Percentiles rank a stretch among this genome's conserved stretches.
phyloP scores from a whole-genome alignment of 2,113 vertebrate genomes.

The Lophotis ruficrista region DNA sequence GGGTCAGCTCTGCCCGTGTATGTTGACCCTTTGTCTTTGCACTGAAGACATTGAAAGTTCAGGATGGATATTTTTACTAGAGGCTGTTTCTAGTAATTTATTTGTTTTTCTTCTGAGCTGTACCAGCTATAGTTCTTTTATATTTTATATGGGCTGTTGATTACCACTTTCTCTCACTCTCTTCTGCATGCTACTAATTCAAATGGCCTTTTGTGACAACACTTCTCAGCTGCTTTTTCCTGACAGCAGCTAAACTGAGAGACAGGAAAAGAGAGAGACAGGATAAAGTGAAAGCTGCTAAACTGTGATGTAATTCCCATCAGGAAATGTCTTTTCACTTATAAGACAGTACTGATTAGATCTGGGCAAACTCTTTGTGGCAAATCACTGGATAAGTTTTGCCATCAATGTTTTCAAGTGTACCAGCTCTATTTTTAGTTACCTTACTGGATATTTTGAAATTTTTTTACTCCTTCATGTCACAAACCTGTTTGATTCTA shows the following conservation, averaged over 20 bases:
- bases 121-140: background rate
- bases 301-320: background rate
- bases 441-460: background rate
- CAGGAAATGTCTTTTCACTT: background rate
- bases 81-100: background rate
- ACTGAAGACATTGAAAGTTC: constrained; percentile 3
- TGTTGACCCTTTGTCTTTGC: constrained; percentile 25
- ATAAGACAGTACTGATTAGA: background rate
- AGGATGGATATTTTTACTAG: background rate
- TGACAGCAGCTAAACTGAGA: background rate
- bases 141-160: background rate
- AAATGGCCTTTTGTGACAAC: background rate
- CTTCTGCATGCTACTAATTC: background rate
- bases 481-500: background rate
- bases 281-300: background rate
- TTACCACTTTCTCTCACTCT: background rate
- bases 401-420: background rate
- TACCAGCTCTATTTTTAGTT: background rate
- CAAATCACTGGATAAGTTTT: background rate
- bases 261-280: background rate
- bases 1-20: background rate
- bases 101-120: background rate
- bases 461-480: background rate
- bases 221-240: background rate
- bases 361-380: background rate